These are phyloP conservation scores for Bos indicus DNA, from an alignment of 2,113 vertebrate genomes.

Conservation along the genomic window DNA sequence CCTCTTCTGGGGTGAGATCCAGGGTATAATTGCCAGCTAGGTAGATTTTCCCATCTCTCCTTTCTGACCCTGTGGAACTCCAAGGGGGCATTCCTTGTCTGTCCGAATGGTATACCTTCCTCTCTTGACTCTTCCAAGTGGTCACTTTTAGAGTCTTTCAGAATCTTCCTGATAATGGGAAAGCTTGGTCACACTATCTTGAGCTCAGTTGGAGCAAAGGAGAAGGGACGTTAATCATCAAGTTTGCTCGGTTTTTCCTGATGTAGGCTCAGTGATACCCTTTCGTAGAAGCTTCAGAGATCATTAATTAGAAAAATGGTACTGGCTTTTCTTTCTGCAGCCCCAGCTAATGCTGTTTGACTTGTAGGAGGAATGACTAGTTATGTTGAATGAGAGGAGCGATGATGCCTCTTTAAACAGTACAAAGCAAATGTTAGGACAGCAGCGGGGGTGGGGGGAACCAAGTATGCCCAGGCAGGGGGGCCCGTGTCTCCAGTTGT, in stretches of 20 bases:
- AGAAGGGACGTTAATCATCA: background rate
- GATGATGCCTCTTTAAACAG: slow-evolving; percentile 67
- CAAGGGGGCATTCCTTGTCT: background rate
- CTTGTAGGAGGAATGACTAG: slow-evolving; percentile 47
- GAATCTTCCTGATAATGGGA: background rate
- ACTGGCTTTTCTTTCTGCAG: slow-evolving; percentile 64
- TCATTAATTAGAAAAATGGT: slow-evolving; percentile 39
- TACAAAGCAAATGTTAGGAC: slow-evolving; percentile 66
- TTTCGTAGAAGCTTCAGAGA: slow-evolving; percentile 44
- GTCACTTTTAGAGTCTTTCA: background rate
- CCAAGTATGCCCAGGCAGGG: background rate
- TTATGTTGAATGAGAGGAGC: slow-evolving; percentile 43
- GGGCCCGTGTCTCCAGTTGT: background rate
- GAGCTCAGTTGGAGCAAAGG: background rate
- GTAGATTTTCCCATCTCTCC: background rate
- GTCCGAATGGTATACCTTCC: background rate
- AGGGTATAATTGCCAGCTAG: background rate
- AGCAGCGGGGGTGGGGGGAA: background rate
- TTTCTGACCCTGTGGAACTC: slow-evolving; percentile 18
- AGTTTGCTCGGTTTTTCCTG: background rate
- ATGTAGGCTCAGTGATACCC: background rate
- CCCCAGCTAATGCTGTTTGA: slow-evolving; percentile 51
- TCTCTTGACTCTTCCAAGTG: background rate
- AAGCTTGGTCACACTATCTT: background rate
- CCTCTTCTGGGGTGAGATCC: background rate